A percentile compares a stretch with the other conserved stretches of the same genome.
These are phyloP conservation scores for Chalcis sispes DNA, from an alignment of 2,888 invertebrate genomes.

Conservation along the genomic window DNA sequence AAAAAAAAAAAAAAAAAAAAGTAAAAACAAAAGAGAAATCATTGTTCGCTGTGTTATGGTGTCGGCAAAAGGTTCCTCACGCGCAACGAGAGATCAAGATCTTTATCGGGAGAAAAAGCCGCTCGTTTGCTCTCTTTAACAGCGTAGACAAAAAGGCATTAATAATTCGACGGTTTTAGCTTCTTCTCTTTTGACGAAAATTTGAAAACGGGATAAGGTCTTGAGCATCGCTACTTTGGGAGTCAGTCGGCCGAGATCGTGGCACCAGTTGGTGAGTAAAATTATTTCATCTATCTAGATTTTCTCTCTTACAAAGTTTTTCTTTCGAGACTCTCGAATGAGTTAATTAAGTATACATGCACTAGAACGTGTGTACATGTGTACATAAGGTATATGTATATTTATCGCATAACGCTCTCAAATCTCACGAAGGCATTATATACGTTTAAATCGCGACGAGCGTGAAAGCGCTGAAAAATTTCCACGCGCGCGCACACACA, in stretches of 20 bases:
- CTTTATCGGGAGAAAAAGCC: neutral
- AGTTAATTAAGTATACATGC: constrained; percentile 33
- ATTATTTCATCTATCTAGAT: neutral
- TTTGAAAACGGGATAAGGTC: no score
- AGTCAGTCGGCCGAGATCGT: constrained; percentile 34
- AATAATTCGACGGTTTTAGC: no score
- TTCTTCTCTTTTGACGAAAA: no score
- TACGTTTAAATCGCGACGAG: constrained; percentile 14
- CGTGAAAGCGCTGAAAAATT: constrained; percentile 51
- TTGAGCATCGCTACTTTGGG: no score
- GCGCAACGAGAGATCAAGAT: constrained; percentile 21
- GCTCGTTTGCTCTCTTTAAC: neutral
- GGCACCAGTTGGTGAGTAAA: constrained; percentile 44
- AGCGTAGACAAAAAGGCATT: constrained; percentile 21
- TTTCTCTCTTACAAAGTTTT: neutral
- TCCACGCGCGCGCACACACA: constrained; percentile 13
- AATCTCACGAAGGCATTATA: neutral
- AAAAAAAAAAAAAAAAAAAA: neutral
- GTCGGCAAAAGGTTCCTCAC: constrained; percentile 16
- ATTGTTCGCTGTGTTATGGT: constrained; percentile 48
- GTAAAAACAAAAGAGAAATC: neutral
- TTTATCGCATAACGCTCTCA: neutral
- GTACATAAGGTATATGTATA: no score
- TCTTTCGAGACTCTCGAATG: neutral
- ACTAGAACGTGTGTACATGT: no score